Evolutionary conservation across 2,797 vertebrate genomes (phyloP).

Genomic region (Galaxias olidus): DNA sequence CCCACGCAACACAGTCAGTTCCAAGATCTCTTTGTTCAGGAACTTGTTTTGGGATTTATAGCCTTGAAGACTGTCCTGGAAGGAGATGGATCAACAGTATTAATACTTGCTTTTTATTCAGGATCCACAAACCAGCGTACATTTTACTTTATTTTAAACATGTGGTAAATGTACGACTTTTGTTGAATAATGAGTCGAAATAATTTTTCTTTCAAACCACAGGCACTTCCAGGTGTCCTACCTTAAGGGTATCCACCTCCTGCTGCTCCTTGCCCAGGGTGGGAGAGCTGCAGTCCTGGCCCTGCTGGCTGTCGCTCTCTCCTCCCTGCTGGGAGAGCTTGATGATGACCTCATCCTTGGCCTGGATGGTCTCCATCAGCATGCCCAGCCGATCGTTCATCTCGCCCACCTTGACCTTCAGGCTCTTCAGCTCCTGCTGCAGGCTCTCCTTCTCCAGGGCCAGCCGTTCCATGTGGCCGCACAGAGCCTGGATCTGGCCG

Average conservation of each 20-base stretch:
- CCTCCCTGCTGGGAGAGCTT: slow-evolving; percentile 82
- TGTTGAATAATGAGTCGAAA: not conserved
- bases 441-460: slow-evolving; percentile 86
- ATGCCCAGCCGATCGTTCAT: slow-evolving; percentile 90
- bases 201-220: not conserved
- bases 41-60: slow-evolving; percentile 98
- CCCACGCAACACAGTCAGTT: slow-evolving; percentile 89
- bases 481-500: slow-evolving; percentile 84
- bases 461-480: slow-evolving; percentile 85
- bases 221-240: slow-evolving; percentile 54
- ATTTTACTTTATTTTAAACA: not conserved
- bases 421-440: slow-evolving; percentile 83
- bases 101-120: slow-evolving; percentile 16
- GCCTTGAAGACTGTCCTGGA: slow-evolving; percentile 92
- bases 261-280: slow-evolving; percentile 73
- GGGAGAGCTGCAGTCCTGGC: slow-evolving; percentile 40
- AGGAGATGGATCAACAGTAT: no score
- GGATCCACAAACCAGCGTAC: no score
- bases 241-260: slow-evolving; percentile 88
- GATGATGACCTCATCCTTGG: slow-evolving; percentile 96
- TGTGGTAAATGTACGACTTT: not conserved
- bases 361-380: slow-evolving; percentile 97
- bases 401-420: slow-evolving; percentile 88
- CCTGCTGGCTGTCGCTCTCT: slow-evolving; percentile 64
- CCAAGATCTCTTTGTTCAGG: slow-evolving; percentile 97